A percentile compares a stretch with the other conserved stretches of the same genome.
These are phyloP conservation scores for Sprattus sprattus DNA, from an alignment of 2,113 vertebrate species.

Conservation along the genomic window DNA sequence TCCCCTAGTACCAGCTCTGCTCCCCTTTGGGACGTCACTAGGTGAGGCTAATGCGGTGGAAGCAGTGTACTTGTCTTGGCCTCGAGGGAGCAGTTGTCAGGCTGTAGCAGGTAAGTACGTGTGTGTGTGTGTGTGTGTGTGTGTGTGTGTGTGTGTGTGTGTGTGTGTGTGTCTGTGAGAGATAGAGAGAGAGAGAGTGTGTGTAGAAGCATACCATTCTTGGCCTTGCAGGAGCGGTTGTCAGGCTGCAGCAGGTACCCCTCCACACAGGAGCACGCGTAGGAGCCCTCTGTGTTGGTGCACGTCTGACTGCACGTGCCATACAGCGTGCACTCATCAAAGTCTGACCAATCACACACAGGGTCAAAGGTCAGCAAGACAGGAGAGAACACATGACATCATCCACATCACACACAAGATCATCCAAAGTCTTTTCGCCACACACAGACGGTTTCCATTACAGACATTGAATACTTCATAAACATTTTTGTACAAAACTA, in stretches of 20 bases:
- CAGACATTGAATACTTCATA: no score
- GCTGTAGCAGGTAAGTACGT: not conserved
- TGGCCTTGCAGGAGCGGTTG: conserved; percentile 96
- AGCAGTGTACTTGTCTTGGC: not conserved
- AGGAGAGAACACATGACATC: not conserved
- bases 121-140: not conserved
- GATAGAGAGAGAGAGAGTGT: no score
- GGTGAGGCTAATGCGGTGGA: not conserved
- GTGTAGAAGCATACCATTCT: conserved; percentile 79
- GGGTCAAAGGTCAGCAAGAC: not conserved
- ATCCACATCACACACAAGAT: not conserved
- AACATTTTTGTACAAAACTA: no score
- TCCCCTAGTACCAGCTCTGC: not conserved
- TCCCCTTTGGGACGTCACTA: not conserved
- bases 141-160: not conserved
- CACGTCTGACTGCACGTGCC: conserved; percentile 96
- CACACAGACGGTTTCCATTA: not conserved
- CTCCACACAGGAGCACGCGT: conserved; percentile 89
- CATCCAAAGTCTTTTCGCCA: no score
- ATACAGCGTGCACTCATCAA: conserved; percentile 87
- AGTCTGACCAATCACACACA: conserved; percentile 73
- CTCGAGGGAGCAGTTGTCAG: not conserved
- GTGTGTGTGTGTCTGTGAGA: not conserved
- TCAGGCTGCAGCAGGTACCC: conserved; percentile 91
- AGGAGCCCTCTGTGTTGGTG: conserved; percentile 85